Base-by-base conservation (phyloP, 2,113 vertebrate species). In the Gasterosteus aculeatus region DNA sequence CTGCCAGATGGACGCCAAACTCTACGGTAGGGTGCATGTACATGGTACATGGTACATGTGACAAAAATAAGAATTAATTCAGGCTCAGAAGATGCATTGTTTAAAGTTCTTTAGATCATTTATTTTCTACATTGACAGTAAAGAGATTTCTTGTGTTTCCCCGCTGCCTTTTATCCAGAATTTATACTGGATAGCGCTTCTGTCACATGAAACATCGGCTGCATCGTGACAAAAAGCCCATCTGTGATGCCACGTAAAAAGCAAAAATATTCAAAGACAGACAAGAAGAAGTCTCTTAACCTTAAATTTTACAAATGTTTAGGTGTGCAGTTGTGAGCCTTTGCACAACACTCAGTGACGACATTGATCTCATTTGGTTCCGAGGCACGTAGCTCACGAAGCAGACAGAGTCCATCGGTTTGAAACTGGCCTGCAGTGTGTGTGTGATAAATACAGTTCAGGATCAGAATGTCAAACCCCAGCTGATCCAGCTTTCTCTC, bases 1-100 rank as follows among this genome's bases (percentile, higher is more conserved):
- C 98, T 87, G 98, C 98, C 74, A 99, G 91, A 86, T 99, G 98
- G 80, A 99, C 97, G 26, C 98, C 98, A 90, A 99, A 99, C 88
- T 99, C 98, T 99, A 90, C 71, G 56, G 78, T 53, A 59, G 12
- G 33, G 51, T n/a, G n/a, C n/a, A n/a, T n/a, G n/a, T n/a, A n/a
- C n/a, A n/a, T n/a, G n/a, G n/a, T n/a, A n/a, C n/a, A n/a, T n/a
- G n/a, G n/a, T n/a, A 65, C 4, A 63, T 0, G 56, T 33, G 16
- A 65, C 1, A 38, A 66, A 42, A n/a, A 56, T 11, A 5, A 38
- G 33, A 7, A 58, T 22, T 0, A 19, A 41, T 10, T 7, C 4
- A 57, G 9, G 15, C 60, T 66, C 0, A 60, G 3, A 58, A 41
- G 1, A 75, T 14, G 44, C 2, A 19, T 53, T 35, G 10, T 3